phyloP scores from a whole-genome alignment of 2,888 invertebrate genomes.

The Fragum whitleyi region DNA sequence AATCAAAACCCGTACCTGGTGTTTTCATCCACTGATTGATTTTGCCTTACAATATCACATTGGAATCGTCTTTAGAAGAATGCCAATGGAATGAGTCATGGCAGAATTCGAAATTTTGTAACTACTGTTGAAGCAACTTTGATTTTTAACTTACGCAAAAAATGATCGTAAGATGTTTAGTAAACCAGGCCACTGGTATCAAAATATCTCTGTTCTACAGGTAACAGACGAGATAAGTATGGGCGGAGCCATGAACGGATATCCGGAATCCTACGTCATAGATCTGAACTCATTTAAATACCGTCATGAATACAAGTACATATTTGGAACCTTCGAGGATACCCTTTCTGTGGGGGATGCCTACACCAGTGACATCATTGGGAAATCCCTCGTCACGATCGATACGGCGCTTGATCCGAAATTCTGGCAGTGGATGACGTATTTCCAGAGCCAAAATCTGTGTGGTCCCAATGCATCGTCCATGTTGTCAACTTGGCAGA shows the following conservation, averaged over 20 bases:
- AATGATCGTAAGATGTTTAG: no score
- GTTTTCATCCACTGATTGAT: no score
- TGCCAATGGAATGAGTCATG: no score
- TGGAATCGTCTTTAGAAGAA: no score
- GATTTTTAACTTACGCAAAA: no score
- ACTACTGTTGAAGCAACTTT: no score
- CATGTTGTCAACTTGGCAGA: constrained; percentile 41
- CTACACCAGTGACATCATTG: constrained; percentile 61
- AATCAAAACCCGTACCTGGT: no score
- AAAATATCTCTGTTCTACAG: constrained; percentile 1
- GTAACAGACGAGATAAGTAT: constrained; percentile 61
- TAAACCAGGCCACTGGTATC: no score
- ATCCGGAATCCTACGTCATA: constrained; percentile 54
- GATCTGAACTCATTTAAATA: constrained; percentile 60
- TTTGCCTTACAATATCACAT: no score
- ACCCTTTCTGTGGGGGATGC: constrained; percentile 49
- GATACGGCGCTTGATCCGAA: constrained; percentile 57
- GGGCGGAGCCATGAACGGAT: constrained; percentile 57
- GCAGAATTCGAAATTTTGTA: no score
- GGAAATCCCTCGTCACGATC: constrained; percentile 54
- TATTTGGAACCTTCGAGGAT: constrained; percentile 58
- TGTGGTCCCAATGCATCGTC: constrained; percentile 38
- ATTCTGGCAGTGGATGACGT: constrained; percentile 50
- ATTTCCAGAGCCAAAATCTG: constrained; percentile 47
- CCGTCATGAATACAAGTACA: constrained; percentile 58